Evolutionary conservation across 2,113 vertebrate species (phyloP).

Genomic region (Scortum barcoo): DNA sequence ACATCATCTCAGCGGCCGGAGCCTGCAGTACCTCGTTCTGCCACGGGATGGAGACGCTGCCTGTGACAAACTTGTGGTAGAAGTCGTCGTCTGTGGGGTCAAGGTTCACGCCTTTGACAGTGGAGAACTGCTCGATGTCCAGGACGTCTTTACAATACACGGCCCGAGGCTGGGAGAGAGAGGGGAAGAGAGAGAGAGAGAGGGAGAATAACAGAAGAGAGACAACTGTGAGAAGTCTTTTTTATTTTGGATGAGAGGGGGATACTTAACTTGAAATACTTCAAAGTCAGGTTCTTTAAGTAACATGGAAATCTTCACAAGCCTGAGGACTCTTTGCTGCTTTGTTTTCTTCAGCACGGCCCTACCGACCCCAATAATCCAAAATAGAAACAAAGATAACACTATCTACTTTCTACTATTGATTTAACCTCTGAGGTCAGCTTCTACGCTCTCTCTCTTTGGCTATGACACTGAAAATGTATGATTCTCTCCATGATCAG

Average conservation of each 20-base stretch:
- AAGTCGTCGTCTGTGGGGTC: conserved; percentile 90
- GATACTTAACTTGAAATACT: background rate
- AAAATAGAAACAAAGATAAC: conserved; percentile 65
- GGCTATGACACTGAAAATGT: conserved; percentile 22
- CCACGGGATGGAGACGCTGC: conserved; percentile 95
- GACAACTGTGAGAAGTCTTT: background rate
- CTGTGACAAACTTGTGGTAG: conserved; percentile 93
- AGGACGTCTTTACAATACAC: conserved; percentile 93
- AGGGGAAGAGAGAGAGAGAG: background rate
- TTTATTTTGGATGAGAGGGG: background rate
- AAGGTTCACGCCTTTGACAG: conserved; percentile 92
- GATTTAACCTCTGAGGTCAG: conserved; percentile 56
- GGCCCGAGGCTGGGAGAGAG: conserved; percentile 86
- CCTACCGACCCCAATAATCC: conserved; percentile 37
- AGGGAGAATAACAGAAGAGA: background rate
- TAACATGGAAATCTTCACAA: background rate
- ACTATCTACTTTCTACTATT: conserved; percentile 59
- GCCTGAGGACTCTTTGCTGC: conserved; percentile 6
- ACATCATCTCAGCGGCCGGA: conserved; percentile 52
- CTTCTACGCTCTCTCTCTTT: conserved; percentile 20
- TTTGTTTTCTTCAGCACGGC: background rate
- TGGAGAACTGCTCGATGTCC: conserved; percentile 93
- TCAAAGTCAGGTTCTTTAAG: background rate
- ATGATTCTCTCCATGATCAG: background rate
- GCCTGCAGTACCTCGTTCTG: conserved; percentile 92